Conservation (phyloP, 2,113 vertebrate species). For the Egretta garzetta region DNA sequence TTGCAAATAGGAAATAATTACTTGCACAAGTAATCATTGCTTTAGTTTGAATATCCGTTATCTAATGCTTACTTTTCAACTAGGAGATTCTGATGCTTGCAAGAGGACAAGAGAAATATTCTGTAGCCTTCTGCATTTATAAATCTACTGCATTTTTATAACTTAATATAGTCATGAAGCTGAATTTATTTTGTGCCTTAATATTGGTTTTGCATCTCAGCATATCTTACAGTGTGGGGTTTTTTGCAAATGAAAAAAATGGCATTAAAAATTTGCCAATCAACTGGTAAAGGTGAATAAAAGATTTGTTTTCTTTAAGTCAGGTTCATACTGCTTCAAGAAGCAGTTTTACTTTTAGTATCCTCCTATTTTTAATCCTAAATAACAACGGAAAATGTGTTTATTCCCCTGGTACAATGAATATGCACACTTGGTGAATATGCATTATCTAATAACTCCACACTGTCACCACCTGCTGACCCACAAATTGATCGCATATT, state of each 20-base stretch:
- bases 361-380: neutral
- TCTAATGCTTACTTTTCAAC: neutral
- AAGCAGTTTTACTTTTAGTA: neutral
- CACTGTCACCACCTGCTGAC: neutral
- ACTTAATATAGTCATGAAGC: neutral
- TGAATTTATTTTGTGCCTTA: neutral
- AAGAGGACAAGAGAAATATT: neutral
- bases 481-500: neutral
- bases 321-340: neutral
- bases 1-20: constrained; percentile 17
- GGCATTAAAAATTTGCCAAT: neutral
- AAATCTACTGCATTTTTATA: neutral
- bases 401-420: neutral
- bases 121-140: neutral
- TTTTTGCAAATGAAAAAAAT: neutral
- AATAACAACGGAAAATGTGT: neutral
- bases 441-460: neutral
- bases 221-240: neutral
- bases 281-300: neutral
- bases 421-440: neutral
- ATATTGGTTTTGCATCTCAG: neutral
- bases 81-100: neutral
- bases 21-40: neutral
- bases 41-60: neutral
- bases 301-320: neutral